Evolutionary conservation across 2,888 invertebrate species (phyloP).

Genomic region (Drosophila aldrichi): DNA sequence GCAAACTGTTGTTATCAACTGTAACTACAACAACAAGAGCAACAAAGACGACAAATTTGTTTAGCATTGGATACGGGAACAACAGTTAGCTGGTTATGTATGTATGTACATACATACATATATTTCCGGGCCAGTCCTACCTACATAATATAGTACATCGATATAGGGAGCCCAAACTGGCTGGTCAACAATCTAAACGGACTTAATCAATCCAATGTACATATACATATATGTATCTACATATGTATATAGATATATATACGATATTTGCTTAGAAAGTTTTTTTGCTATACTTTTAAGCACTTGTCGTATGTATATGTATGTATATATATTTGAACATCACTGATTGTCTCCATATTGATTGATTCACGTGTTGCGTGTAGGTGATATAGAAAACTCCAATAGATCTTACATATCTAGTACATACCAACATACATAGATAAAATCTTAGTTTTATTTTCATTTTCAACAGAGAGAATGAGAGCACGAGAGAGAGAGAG

Average conservation of each 20-base stretch:
- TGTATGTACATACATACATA: too few relatives aligned
- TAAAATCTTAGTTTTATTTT: too few relatives aligned
- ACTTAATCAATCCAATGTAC: too few relatives aligned
- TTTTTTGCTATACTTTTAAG: neutral
- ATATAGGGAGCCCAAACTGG: neutral
- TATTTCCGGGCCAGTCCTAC: constrained; percentile 21
- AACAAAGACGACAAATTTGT: constrained; percentile 26
- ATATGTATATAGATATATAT: neutral
- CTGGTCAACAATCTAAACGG: neutral
- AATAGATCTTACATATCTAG: too few relatives aligned
- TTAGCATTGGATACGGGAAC: constrained; percentile 23
- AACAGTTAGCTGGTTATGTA: constrained; percentile 1
- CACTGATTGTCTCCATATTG: constrained; percentile 2
- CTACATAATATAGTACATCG: too few relatives aligned
- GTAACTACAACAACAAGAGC: constrained; percentile 1
- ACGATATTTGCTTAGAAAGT: neutral
- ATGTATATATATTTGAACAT: neutral
- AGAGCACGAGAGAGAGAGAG: too few relatives aligned
- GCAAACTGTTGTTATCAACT: too few relatives aligned
- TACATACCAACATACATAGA: too few relatives aligned
- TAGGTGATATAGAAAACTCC: too few relatives aligned
- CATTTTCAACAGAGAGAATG: too few relatives aligned
- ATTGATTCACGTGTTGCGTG: constrained; percentile 7
- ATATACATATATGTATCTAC: neutral
- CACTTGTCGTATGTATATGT: neutral